Evolutionary conservation across 2,888 invertebrate species (phyloP), one percentile per base, ranked within the genome.

Genomic region (Rhopalosiphum nymphaeae): DNA sequence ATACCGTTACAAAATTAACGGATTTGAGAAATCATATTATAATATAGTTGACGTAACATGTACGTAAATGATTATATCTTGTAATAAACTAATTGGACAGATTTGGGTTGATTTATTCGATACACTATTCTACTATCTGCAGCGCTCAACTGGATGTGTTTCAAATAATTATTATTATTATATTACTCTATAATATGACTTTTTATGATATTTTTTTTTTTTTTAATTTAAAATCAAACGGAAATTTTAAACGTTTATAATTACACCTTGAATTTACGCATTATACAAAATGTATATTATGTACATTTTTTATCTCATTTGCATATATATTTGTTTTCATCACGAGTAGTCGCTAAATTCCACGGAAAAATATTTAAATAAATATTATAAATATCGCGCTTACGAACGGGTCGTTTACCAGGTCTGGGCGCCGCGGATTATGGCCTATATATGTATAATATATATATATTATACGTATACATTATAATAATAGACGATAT

Each of bases 251-350:
- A 85, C 85, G 91, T 10, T 91, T 44, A 56, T 91, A 56, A 85
- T 85, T 91, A 85, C 44, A 44, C 56, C 11, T 57, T 13, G 44
- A 44, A 56, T 44, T 86, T 86, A 44, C 85, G n/a, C 26, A 44
- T 36, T 49, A 88, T 53, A 36, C 53, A n/a, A 46, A 49, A 49
- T 11, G n/a, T n/a, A 53, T 36, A n/a, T 88, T 85, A 42, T 42
- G 36, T 53, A 53, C 53, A 56, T 56, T 29, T 46, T 26, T 0
- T 11, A 7, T 25, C 42, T 92, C 87, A 92, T 92, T 92, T 92
- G 92, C 87, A 92, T 92, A 53, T 53, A 92, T 88, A 92, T 92
- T 88, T 67, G 92, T 92, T 92, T 92, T 92, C 87, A 88, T 88
- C 88, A 44, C 87, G 67, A 53, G 53, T 88, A 88, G 61, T 61